Evolutionary conservation across 2,888 invertebrate species (phyloP), one percentile per base, ranked within the genome.

Genomic region (Smittia sp.): DNA sequence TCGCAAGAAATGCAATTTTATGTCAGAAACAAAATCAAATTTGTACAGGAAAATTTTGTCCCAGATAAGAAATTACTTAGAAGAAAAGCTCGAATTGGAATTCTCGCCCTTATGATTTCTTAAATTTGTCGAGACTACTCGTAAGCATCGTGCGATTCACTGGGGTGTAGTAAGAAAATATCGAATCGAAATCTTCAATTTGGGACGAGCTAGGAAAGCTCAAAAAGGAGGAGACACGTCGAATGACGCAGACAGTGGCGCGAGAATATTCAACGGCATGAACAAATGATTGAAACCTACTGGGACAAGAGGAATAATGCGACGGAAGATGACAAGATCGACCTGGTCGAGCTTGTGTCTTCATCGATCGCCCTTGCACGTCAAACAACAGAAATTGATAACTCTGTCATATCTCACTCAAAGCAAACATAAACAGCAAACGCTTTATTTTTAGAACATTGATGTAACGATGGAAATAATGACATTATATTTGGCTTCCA

Each of bases 211-310:
- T 9, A 54, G 15, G 15, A 15, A 54, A 54, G 7, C 13, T 65
- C 18, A 18, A 27, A 32, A 32, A 9, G 32, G 32, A 46, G 46
- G 15, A 46, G n/a, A n/a, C n/a, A n/a, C n/a, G n/a, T n/a, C 68
- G 24, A 46, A 15, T 68, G 41, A 32, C 27, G 18, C 11, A 54
- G 54, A 70, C 54, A 70, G 70, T 54, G 54, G 58, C 54, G 70
- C 54, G 70, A 54, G 70, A 70, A 70, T 70, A 18, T 70, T 70
- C 54, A 70, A 70, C 22, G 65, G 27, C 13, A 15, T 13, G 27
- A 18, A 58, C 22, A 58, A 58, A 58, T 11, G 11, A 22, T 58
- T 58, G 11, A 58, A 7, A 11, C 15, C 18, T 46, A 6, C 24
- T 24, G 18, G 18, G 52, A 46, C 4, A 13, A 58, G 4, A 58